Conservation (phyloP, 2,797 vertebrate genomes). For the Lindbergichthys nudifrons region DNA sequence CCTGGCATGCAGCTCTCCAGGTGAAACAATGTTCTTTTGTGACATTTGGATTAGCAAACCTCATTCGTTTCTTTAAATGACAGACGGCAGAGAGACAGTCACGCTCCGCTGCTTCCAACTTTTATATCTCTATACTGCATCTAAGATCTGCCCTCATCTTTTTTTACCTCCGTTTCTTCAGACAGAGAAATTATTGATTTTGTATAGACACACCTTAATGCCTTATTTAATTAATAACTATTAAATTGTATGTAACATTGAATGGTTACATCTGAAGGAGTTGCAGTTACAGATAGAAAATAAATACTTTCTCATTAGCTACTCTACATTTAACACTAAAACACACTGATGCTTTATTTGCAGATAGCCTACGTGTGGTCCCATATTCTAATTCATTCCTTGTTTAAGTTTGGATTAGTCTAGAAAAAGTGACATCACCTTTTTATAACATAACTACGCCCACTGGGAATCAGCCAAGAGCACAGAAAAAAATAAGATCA, state of each 20-base stretch:
- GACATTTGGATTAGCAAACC: conserved; percentile 8
- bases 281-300: neutral
- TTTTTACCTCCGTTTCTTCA: neutral
- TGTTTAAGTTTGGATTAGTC: neutral
- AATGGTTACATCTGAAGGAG: neutral
- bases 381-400: neutral
- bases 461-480: neutral
- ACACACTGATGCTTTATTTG: neutral
- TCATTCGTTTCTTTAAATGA: neutral
- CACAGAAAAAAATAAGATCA: neutral
- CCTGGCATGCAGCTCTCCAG: conserved; percentile 15
- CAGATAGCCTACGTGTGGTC: neutral
- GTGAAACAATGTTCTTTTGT: conserved; percentile 51
- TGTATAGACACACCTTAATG: neutral
- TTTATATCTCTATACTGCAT: neutral
- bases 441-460: neutral
- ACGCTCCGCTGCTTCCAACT: neutral
- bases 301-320: neutral
- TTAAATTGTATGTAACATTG: neutral
- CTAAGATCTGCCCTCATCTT: neutral
- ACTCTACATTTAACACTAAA: neutral
- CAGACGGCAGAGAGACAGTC: neutral
- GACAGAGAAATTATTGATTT: neutral
- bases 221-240: neutral
- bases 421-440: neutral